Evolutionary conservation across 2,888 invertebrate species (phyloP).

Genomic region (Hypomecis punctinalis): DNA sequence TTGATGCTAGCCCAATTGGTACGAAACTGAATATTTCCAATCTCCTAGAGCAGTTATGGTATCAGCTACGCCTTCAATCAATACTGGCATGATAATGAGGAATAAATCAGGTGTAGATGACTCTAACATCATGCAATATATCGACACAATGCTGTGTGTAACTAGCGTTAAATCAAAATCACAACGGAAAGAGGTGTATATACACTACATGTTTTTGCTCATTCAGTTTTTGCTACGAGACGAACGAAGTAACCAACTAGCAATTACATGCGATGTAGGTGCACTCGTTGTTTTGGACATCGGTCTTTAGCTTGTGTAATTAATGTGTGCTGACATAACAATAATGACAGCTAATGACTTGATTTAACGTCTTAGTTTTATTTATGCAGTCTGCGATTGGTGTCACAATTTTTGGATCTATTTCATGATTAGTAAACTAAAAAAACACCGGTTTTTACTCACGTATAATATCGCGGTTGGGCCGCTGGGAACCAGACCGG

Average conservation of each 20-base stretch:
- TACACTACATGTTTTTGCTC: constrained; percentile 28
- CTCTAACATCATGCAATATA: constrained; percentile 20
- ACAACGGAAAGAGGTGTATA: constrained; percentile 25
- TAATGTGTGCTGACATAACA: neutral
- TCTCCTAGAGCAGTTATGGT: constrained; percentile 1
- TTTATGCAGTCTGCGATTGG: no score
- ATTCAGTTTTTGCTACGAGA: constrained; percentile 27
- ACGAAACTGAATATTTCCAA: neutral
- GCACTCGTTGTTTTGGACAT: constrained; percentile 11
- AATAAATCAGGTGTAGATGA: constrained; percentile 22
- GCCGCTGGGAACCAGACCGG: no score
- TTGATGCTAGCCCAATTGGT: no score
- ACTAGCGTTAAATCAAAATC: constrained; percentile 31
- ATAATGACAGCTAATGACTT: neutral
- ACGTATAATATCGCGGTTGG: no score
- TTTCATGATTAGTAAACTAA: no score
- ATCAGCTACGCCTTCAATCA: constrained; percentile 11
- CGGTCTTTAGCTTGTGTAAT: constrained; percentile 1
- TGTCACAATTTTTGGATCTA: no score
- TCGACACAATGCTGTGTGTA: constrained; percentile 28
- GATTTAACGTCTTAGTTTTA: no score
- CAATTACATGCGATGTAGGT: constrained; percentile 24
- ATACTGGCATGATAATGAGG: constrained; percentile 12
- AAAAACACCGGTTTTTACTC: no score
- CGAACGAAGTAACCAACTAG: constrained; percentile 28